A percentile compares a stretch with the other conserved stretches of the same genome.
Evolutionary conservation across 2,888 invertebrate genomes (phyloP).

Genomic region (Pomacea canaliculata): DNA sequence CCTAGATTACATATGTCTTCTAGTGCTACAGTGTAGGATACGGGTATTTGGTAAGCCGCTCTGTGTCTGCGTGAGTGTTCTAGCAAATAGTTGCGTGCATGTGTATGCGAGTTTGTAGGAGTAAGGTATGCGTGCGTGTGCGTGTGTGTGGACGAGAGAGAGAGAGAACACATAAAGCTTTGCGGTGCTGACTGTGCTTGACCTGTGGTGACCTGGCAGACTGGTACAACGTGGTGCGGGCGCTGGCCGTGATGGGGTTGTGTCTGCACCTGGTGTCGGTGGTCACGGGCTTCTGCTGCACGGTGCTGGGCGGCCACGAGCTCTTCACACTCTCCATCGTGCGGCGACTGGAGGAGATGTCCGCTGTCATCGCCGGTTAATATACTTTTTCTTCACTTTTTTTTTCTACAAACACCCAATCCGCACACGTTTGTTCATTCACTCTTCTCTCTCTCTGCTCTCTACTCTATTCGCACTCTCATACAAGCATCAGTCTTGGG

Average conservation of each 20-base stretch:
- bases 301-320: not conserved
- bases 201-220: not conserved
- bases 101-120: too few relatives aligned
- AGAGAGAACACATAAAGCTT: too few relatives aligned
- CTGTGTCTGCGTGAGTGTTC: too few relatives aligned
- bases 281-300: slow-evolving; percentile 2
- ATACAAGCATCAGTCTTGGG: too few relatives aligned
- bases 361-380: not conserved
- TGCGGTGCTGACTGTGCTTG: too few relatives aligned
- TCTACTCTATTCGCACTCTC: not conserved
- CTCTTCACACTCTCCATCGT: not conserved
- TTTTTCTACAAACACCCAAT: not conserved
- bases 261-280: slow-evolving; percentile 2
- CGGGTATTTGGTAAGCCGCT: too few relatives aligned
- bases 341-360: not conserved
- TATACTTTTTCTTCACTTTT: not conserved
- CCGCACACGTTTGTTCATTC: not conserved
- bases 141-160: too few relatives aligned
- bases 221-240: not conserved
- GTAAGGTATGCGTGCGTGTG: too few relatives aligned
- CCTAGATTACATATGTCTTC: too few relatives aligned
- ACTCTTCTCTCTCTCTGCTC: not conserved
- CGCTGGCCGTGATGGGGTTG: not conserved
- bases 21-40: too few relatives aligned
- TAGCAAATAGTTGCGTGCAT: too few relatives aligned